Conservation (phyloP, 2,888 invertebrate genomes). For the Melanchra persicariae region DNA sequence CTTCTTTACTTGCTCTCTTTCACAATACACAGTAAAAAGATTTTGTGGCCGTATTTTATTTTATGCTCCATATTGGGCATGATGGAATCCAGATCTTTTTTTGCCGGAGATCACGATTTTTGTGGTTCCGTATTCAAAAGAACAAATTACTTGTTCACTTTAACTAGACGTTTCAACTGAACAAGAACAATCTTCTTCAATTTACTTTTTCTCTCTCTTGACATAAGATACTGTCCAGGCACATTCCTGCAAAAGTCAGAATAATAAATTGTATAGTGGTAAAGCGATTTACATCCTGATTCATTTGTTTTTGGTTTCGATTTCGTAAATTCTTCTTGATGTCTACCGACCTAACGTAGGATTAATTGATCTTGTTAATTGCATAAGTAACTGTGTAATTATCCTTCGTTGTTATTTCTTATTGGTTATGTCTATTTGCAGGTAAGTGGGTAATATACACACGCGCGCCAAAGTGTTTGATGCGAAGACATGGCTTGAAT, state of each 20-base stretch:
- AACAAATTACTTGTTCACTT: neutral
- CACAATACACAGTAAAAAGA: slow-evolving; percentile 56
- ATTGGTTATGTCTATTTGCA: slow-evolving; percentile 35
- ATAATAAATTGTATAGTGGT: neutral
- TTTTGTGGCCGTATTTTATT: slow-evolving; percentile 49
- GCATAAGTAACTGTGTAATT: neutral
- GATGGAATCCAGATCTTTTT: slow-evolving; percentile 10
- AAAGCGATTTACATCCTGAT: neutral
- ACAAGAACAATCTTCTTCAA: neutral
- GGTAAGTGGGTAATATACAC: slow-evolving; percentile 48
- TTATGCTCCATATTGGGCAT: slow-evolving; percentile 25
- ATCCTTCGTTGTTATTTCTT: slow-evolving; percentile 41
- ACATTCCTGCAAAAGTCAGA: neutral
- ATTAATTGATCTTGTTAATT: no score
- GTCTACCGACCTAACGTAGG: neutral
- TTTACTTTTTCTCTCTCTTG: neutral
- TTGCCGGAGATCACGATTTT: neutral
- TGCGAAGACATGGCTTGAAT: slow-evolving; percentile 68
- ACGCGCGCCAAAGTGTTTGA: slow-evolving; percentile 53
- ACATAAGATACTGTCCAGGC: neutral
- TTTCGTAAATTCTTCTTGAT: neutral
- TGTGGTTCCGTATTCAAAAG: neutral
- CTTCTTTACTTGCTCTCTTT: slow-evolving; percentile 61
- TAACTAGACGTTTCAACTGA: neutral
- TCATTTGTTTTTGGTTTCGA: neutral